A percentile compares a stretch with the other conserved stretches of the same genome.
Evolutionary conservation across 2,797 vertebrate genomes (phyloP).

Genomic region (Gallinago stenura): DNA sequence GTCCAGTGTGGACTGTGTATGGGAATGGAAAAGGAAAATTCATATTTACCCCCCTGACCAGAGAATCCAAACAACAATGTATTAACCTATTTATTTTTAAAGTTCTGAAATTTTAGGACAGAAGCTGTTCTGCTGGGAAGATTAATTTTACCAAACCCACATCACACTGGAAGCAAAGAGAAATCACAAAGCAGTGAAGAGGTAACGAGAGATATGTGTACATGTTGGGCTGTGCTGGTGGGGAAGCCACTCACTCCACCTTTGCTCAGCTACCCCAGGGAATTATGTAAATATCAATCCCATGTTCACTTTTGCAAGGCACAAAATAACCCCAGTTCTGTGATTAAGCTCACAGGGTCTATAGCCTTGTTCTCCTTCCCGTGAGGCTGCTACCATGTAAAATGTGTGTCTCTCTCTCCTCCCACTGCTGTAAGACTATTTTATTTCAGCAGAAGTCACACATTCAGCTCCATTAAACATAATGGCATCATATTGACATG

Average conservation of each 20-base stretch:
- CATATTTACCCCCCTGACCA: not conserved
- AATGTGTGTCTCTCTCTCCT: not conserved
- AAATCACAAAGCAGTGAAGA: not conserved
- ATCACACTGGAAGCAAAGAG: not conserved
- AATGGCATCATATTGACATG: slow-evolving; percentile 35
- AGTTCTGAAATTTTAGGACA: not conserved
- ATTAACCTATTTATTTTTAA: not conserved
- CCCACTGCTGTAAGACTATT: not conserved
- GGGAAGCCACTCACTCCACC: not conserved
- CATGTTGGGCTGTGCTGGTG: not conserved
- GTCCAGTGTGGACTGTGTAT: not conserved
- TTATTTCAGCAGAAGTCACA: slow-evolving; percentile 17
- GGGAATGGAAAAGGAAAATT: not conserved
- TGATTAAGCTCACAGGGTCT: not conserved
- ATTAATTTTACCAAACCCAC: not conserved
- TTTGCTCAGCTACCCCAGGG: not conserved
- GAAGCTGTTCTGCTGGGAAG: not conserved
- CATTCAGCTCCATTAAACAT: slow-evolving; percentile 43
- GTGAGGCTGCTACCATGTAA: not conserved
- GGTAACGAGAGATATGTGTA: rapidly evolving
- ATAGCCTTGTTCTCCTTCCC: not conserved
- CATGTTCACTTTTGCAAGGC: not conserved
- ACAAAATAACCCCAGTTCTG: not conserved
- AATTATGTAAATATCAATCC: not conserved
- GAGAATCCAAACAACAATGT: not conserved